Evolutionary conservation across 2,113 vertebrate genomes (phyloP), one percentile per base, ranked within the genome.

Genomic region (Leucoraja erinaceus): DNA sequence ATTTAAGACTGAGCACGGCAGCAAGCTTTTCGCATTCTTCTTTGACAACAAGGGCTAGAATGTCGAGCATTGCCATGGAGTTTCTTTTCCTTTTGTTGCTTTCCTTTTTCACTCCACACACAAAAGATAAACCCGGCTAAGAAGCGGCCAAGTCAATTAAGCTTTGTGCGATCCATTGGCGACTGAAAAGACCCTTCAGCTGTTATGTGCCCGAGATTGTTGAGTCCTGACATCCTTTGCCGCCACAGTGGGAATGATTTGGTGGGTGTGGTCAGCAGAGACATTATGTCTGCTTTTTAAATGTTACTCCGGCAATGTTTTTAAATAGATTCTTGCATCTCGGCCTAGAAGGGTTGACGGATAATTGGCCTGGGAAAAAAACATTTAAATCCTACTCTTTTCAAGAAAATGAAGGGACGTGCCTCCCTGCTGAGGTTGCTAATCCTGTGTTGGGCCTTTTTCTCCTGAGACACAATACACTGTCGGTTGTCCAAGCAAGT

Each of bases 281-380:
- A 91, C 90, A 91, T 91, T 54, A 91, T 72, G 33, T 74, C 83
- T n/a, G 47, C 68, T 54, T 91, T 47, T 91, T 91, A 91, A 74
- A 72, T 72, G 66, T 72, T 91, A 70, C 66, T 28, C 68, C 22
- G 38, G 38, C 66, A 28, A 22, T 47, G 33, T 74, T 91, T 72
- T 91, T 91, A 72, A 91, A 91, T 72, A 91, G 66, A 91, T 47
- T 72, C 68, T 70, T 72, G 33, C 68, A 38, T 84, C 16, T 33
- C 14, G 90, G 18, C 31, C 90, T 72, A 70, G 90, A 74, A 91
- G 72, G 38, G 90, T 91, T 74, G 90, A 70, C 47, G 68, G 90
- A 91, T 91, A 91, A 91, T 91, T 91, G 90, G 90, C 90, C 90
- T 91, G 90, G 90, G 90, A 91, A 91, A 90, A 91, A 90, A 88